These are phyloP conservation scores for Lacerta bilineata DNA, from an alignment of 2,797 vertebrate genomes.

Conservation along the genomic window DNA sequence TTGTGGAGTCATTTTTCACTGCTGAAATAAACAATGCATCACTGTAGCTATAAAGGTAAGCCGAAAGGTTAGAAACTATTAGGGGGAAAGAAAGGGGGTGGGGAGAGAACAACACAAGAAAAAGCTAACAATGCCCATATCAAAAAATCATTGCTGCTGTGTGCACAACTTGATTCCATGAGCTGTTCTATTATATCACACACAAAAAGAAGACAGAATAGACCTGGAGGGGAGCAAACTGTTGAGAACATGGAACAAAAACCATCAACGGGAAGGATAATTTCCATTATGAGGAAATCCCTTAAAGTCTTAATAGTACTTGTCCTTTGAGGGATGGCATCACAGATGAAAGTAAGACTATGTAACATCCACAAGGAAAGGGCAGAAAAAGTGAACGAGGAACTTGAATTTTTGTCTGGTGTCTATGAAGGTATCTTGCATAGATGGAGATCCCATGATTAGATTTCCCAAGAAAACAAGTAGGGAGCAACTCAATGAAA, in stretches of 20 bases:
- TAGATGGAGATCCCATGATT: neutral
- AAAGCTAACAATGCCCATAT: neutral
- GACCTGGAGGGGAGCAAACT: neutral
- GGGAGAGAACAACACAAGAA: neutral
- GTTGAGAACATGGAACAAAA: neutral
- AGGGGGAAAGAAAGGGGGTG: neutral
- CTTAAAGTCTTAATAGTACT: slow-evolving; percentile 13
- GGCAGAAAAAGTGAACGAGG: neutral
- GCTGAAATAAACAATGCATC: neutral
- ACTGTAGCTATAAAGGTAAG: neutral
- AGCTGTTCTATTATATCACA: neutral
- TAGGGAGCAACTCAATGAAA: neutral
- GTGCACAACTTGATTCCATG: slow-evolving; percentile 1
- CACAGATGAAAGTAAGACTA: neutral
- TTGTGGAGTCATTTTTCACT: neutral
- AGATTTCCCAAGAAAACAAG: neutral
- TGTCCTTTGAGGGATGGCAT: neutral
- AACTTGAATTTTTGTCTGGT: neutral
- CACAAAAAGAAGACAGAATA: neutral
- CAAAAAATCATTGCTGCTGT: slow-evolving; percentile 11
- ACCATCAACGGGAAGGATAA: neutral
- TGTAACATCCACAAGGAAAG: no score
- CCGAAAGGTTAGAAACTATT: neutral
- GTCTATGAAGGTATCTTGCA: neutral
- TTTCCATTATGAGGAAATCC: neutral